Percentiles rank a stretch among this genome's conserved stretches.
Evolutionary conservation across 2,113 vertebrate species (phyloP).

Genomic region (Prinia subflava): DNA sequence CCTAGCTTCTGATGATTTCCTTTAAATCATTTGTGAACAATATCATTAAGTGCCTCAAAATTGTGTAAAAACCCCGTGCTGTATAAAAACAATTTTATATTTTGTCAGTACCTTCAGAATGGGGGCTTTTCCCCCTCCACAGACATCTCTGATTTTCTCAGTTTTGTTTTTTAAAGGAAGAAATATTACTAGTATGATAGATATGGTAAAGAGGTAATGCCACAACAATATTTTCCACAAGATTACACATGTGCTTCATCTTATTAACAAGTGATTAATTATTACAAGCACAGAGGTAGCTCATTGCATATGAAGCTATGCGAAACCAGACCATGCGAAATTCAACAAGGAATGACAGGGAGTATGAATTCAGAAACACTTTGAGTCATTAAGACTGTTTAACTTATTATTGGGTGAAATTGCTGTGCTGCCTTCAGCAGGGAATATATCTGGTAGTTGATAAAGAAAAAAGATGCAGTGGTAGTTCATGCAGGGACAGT

Average conservation of each 20-base stretch:
- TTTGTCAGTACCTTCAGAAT: not conserved
- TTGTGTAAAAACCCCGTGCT: not conserved
- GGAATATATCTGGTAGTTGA: fast-evolving
- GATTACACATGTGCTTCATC: not conserved
- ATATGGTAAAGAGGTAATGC: not conserved
- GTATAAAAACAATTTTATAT: not conserved
- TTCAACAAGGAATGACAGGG: not conserved
- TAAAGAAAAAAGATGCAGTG: not conserved
- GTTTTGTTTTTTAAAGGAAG: not conserved
- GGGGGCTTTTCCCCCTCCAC: fast-evolving
- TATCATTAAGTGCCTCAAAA: not conserved
- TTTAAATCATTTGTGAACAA: not conserved
- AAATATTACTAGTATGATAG: not conserved
- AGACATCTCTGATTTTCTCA: not conserved
- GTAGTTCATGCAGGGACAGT: not conserved
- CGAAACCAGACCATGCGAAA: not conserved
- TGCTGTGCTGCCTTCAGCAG: not conserved
- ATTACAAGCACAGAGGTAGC: not conserved
- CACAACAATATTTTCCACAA: not conserved
- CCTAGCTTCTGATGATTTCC: not conserved
- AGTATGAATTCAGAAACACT: not conserved
- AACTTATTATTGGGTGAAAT: not conserved
- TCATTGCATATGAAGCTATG: not conserved
- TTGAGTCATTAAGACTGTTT: not conserved
- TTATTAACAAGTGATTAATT: not conserved